Conservation (phyloP, 2,797 vertebrate genomes). For the Hemitrygon akajei region DNA sequence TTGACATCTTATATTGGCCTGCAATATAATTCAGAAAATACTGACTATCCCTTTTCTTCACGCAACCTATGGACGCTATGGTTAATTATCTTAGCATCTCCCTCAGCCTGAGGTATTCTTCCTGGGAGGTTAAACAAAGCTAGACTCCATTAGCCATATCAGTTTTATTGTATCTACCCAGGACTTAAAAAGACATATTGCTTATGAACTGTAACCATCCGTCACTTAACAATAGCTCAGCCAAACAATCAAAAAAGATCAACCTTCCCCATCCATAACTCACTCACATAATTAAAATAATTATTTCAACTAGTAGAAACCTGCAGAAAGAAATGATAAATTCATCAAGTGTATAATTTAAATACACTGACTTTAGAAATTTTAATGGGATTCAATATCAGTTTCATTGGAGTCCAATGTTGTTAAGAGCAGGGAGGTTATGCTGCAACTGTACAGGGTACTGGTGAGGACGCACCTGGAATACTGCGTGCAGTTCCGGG, state of each 20-base stretch:
- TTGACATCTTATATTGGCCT: not conserved
- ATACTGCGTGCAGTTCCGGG: too few species aligned
- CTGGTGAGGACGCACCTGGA: too few species aligned
- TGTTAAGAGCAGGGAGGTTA: too few species aligned
- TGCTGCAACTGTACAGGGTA: too few species aligned
- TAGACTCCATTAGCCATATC: not conserved
- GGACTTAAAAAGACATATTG: not conserved
- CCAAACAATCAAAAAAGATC: not conserved
- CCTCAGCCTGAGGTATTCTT: slow-evolving; percentile 11
- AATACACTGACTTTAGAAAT: not conserved
- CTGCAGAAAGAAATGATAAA: not conserved
- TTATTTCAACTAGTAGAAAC: not conserved
- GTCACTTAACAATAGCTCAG: not conserved
- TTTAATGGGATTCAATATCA: not conserved
- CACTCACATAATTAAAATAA: not conserved
- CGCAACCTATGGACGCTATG: not conserved
- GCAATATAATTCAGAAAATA: slow-evolving; percentile 13
- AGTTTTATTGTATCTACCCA: not conserved
- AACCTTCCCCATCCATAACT: not conserved
- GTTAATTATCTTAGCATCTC: slow-evolving; percentile 12
- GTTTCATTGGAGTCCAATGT: too few species aligned
- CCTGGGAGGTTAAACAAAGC: slow-evolving; percentile 28
- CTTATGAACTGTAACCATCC: slow-evolving; percentile 14
- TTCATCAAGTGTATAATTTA: not conserved
- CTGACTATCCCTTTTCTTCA: not conserved